Evolutionary conservation across 2,797 vertebrate species (phyloP).

Genomic region (Decapterus maruadsi): DNA sequence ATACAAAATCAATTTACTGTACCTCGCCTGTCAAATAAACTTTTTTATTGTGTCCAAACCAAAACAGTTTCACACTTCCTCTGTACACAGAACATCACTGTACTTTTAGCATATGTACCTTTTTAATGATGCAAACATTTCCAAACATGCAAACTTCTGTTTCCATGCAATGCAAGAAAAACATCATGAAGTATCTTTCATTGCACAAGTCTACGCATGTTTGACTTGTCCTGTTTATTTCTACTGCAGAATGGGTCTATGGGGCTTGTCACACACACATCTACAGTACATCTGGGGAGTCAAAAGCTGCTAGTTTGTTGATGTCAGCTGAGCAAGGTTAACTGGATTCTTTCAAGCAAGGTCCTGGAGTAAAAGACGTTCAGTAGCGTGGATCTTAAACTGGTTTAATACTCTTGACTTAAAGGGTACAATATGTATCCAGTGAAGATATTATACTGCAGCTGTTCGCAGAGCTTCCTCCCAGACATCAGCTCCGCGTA

Average conservation of each 20-base stretch:
- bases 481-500: constrained; percentile 77
- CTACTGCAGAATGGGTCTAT: constrained; percentile 22
- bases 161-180: not conserved
- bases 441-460: constrained; percentile 78
- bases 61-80: constrained; percentile 18
- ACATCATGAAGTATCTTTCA: not conserved
- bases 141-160: not conserved
- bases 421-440: constrained; percentile 81
- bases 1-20: not conserved
- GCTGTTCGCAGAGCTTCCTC: constrained; percentile 73
- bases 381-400: not conserved
- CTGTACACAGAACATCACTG: constrained; percentile 9
- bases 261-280: not conserved
- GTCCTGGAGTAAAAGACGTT: not conserved
- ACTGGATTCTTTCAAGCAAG: not conserved
- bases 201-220: constrained; percentile 1
- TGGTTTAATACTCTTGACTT: constrained; percentile 18
- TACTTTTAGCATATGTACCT: not conserved
- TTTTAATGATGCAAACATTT: constrained; percentile 6
- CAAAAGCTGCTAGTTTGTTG: constrained; percentile 6
- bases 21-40: constrained; percentile 15
- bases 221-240: not conserved
- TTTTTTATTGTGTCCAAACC: constrained; percentile 40
- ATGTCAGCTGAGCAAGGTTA: not conserved
- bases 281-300: not conserved